Evolutionary conservation across 2,888 invertebrate genomes (phyloP).

Genomic region (Busseola fusca): DNA sequence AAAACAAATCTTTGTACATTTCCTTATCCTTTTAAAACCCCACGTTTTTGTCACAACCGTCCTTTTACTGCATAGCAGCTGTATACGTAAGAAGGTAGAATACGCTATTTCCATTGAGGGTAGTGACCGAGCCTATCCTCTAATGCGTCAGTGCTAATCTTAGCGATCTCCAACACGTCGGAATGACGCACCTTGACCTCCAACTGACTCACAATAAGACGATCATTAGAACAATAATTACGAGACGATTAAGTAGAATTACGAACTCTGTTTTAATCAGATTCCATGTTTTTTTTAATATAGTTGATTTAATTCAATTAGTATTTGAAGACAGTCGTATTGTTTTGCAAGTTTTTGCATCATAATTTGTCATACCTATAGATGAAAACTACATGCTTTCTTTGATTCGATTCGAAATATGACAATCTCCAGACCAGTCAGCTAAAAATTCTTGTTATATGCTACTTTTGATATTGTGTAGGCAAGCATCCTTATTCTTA

Average conservation of each 20-base stretch:
- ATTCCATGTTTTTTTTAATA: conserved; percentile 38
- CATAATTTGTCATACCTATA: neutral
- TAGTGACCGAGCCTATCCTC: conserved; percentile 72
- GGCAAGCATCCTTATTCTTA: neutral
- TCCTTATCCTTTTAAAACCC: conserved; percentile 20
- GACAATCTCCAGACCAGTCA: neutral
- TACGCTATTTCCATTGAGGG: conserved; percentile 61
- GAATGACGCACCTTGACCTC: conserved; percentile 76
- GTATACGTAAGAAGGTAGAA: conserved; percentile 35
- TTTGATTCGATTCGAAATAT: neutral
- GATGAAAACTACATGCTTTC: neutral
- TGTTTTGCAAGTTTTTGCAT: conserved; percentile 7
- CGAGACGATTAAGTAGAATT: conserved; percentile 43
- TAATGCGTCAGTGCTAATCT: conserved; percentile 83
- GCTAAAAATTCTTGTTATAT: neutral
- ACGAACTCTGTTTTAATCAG: conserved; percentile 30
- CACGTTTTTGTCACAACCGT: conserved; percentile 23
- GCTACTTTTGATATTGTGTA: neutral
- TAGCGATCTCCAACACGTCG: conserved; percentile 70
- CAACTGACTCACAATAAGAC: conserved; percentile 71
- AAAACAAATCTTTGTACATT: conserved; percentile 24
- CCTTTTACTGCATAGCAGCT: conserved; percentile 42
- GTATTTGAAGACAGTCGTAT: conserved; percentile 1
- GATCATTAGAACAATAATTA: conserved; percentile 65
- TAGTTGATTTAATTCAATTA: conserved; percentile 34